Percentiles rank a stretch among this genome's conserved stretches.
Conservation (phyloP, 2,113 vertebrate genomes). For the Dasypus novemcinctus region DNA sequence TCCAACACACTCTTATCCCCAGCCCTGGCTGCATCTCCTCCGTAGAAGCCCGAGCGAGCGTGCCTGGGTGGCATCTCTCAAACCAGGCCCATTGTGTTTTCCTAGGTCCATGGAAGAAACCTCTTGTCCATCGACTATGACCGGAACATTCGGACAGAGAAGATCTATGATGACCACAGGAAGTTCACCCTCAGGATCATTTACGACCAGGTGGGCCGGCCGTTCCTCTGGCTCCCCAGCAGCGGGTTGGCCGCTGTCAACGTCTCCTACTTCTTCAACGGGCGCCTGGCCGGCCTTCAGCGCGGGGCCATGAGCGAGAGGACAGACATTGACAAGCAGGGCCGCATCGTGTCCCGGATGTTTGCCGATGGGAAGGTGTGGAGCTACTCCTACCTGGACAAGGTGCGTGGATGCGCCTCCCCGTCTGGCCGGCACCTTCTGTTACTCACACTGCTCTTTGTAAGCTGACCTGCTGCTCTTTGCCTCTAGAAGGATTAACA, state of each 20-base stretch:
- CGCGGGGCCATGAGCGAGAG: conserved; percentile 98
- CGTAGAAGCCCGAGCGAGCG: rapidly evolving
- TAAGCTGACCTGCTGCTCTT: neutral
- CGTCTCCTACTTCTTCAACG: conserved; percentile 94
- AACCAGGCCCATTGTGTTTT: conserved; percentile 8
- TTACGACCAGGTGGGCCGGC: conserved; percentile 95
- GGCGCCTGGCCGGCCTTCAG: conserved; percentile 94
- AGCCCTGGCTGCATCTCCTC: neutral
- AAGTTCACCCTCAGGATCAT: conserved; percentile 98
- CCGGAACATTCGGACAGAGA: conserved; percentile 97
- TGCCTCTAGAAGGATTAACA: neutral
- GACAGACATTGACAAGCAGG: conserved; percentile 94
- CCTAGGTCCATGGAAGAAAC: conserved; percentile 95
- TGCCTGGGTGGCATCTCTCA: neutral
- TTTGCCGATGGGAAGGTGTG: conserved; percentile 98
- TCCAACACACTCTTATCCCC: rapidly evolving
- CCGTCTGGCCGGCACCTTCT: rapidly evolving
- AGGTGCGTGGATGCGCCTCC: conserved; percentile 82
- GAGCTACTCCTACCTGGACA: conserved; percentile 99
- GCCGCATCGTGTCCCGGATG: conserved; percentile 93
- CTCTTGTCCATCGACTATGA: conserved; percentile 98
- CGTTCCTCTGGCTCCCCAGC: conserved; percentile 97
- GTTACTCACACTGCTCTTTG: rapidly evolving
- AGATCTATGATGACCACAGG: conserved; percentile 98
- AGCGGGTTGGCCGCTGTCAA: conserved; percentile 97